Evolutionary conservation across 2,113 vertebrate genomes (phyloP).

Genomic region (Leptobrachium ailaonicum): DNA sequence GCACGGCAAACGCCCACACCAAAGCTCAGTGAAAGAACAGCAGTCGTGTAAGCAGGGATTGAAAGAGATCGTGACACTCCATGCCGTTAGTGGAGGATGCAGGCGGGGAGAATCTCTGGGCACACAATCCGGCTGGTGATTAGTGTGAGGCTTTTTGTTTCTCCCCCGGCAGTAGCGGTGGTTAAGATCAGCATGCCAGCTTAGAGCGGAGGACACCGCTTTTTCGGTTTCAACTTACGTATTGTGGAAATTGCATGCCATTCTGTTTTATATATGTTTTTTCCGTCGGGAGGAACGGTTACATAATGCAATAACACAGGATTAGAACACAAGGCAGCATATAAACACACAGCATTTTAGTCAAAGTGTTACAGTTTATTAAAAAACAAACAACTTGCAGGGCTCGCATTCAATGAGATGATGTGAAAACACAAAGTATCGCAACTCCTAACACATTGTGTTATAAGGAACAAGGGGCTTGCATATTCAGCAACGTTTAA

Average conservation of each 20-base stretch:
- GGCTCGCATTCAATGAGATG: no score
- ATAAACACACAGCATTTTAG: slow-evolving; percentile 55
- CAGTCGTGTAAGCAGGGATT: slow-evolving; percentile 72
- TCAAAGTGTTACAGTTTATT: background rate
- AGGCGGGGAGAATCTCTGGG: slow-evolving; percentile 63
- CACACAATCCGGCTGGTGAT: slow-evolving; percentile 71
- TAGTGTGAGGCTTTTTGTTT: slow-evolving; percentile 70
- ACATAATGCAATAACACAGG: slow-evolving; percentile 86
- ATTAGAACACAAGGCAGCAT: slow-evolving; percentile 80
- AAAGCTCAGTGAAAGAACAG: slow-evolving; percentile 73
- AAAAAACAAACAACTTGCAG: background rate
- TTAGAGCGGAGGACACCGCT: slow-evolving; percentile 63
- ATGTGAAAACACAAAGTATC: no score
- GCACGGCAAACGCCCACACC: slow-evolving; percentile 55
- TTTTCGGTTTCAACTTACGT: slow-evolving; percentile 78
- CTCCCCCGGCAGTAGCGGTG: slow-evolving; percentile 72
- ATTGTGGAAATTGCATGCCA: slow-evolving; percentile 92
- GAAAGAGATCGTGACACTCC: slow-evolving; percentile 64
- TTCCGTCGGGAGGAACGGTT: slow-evolving; percentile 77
- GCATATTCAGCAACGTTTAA: no score
- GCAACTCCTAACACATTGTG: no score
- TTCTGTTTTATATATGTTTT: slow-evolving; percentile 74
- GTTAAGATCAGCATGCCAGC: slow-evolving; percentile 86
- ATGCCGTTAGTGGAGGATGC: slow-evolving; percentile 71
- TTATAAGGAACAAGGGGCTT: no score